Base-by-base conservation (phyloP, 2,888 invertebrate genomes). In the Papilio demoleus region DNA sequence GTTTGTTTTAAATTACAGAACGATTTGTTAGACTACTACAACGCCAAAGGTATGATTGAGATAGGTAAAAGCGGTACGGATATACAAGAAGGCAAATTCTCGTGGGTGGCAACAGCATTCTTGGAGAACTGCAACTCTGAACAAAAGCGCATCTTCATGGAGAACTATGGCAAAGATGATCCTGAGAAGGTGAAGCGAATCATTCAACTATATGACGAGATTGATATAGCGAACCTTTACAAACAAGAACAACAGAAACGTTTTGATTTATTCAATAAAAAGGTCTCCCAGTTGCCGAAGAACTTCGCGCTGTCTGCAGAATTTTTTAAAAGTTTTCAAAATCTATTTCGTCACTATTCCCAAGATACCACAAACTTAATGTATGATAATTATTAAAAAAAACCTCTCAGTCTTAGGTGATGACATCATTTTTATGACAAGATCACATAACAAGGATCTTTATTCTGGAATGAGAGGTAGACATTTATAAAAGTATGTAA, bases 31-130 rank as follows among this genome's bases (percentile, higher is more conserved):
- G 98, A 98, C 82, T 97, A 96, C 79, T 99, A 95, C 84, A 97
- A 97, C 0, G n/a, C 9, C 2, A 95, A 97, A 80, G 94, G 96
- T 24, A 91, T 93, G 2, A 86, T 96, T 0, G 97, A 96, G 1
- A n/a, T 42, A 6, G 99, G 99, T 0, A 99, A 99, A 92, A 87
- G 94, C 22, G 97, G 97, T 11, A 96, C 95, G 0, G 98, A 99
- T 81, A 98, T 99, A 75, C 94, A 95, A 82, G 97, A 98, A 79
- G 97, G 97, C 53, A 99, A 99, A 88, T 99, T 98, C 85, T 94
- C 97, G 0, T 99, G 99, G 99, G 88, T 98, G 58, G 95, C 96
- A 0, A 96, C 97, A 1, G 95, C 96, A 14, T 97, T 97, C 47
- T 92, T 98, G 73, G 95, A 97, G 84, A 93, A 95, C 60, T 96